Percentiles rank a stretch among this genome's conserved stretches.
These are phyloP conservation scores for Drosophila triauraria DNA, from an alignment of 1,140 invertebrate genomes.

Conservation along the genomic window DNA sequence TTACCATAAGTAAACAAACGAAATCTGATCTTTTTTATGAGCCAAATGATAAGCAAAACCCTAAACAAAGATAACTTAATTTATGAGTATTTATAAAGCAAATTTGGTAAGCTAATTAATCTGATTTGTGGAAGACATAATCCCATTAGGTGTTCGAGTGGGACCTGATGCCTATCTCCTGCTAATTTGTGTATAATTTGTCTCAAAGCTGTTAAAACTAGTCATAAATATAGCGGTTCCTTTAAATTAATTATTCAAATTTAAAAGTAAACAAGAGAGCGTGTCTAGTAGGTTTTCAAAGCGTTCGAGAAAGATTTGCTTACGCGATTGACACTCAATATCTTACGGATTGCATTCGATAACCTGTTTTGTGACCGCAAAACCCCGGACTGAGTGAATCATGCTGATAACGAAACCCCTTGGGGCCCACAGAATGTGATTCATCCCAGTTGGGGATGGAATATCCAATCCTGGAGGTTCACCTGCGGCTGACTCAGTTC, in stretches of 20 bases:
- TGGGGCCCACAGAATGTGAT: slow-evolving; percentile 10
- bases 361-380: slow-evolving; percentile 46
- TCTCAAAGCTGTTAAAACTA: slow-evolving; percentile 8
- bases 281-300: slow-evolving; percentile 17
- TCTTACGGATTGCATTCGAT: slow-evolving; percentile 31
- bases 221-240: slow-evolving; percentile 15
- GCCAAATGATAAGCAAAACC: neutral
- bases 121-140: slow-evolving; percentile 28
- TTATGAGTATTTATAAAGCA: neutral
- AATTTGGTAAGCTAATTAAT: neutral
- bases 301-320: slow-evolving; percentile 41
- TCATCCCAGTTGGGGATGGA: slow-evolving; percentile 18
- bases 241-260: slow-evolving; percentile 27
- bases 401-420: slow-evolving; percentile 36
- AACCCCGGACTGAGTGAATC: slow-evolving; percentile 42
- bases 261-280: slow-evolving; percentile 14
- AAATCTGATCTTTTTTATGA: neutral
- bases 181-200: slow-evolving; percentile 33
- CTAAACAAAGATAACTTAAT: neutral
- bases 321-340: slow-evolving; percentile 29
- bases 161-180: slow-evolving; percentile 18
- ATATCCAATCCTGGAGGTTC: slow-evolving; percentile 21
- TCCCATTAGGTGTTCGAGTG: slow-evolving; percentile 14
- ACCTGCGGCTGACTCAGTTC: slow-evolving; percentile 40
- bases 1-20: slow-evolving; percentile 8